Base-by-base conservation (phyloP, 2,888 invertebrate species). In the Clostera curtula region DNA sequence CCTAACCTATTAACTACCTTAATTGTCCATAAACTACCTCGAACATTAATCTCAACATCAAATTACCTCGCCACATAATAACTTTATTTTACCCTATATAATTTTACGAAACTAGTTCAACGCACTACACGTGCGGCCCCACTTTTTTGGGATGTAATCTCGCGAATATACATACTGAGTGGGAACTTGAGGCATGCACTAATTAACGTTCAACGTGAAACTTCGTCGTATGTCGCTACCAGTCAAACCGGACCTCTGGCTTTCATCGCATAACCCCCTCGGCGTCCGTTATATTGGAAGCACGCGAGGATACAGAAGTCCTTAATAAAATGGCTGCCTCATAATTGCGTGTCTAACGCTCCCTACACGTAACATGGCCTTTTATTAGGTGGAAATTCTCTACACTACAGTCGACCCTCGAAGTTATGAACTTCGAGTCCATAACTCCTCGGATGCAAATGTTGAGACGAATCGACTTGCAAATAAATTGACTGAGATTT, bases 321-420 rank as follows among this genome's bases (percentile, higher is more conserved):
- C 80, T 56, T 34, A 54, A 49, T 70, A 66, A 36, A 52, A 56
- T 77, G 75, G 82, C 36, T 52, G 59, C 56, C 46, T 58, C 48
- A 57, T 80, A 80, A 82, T 79, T 77, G 79, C 76, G 68, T 77
- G 76, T 76, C 73, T 76, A 74, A 79, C 73, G 75, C 64, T 70
- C 71, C 68, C 72, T 74, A 67, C 76, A 73, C 77, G 76, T 80
- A 79, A 76, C 72, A 64, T 54, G 72, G 72, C 61, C 79, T 80
- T 80, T 82, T 82, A 83, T 82, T 82, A 82, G 76, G 82, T 82
- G 76, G 76, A 77, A 83, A 82, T 76, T 75, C 75, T 76, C 69
- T 73, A 66, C 59, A 69, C 65, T 71, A 68, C 48, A 67, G 62
- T 67, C 22, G 22, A 49, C 34, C 63, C 53, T 52, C 50, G 57